These are phyloP conservation scores for Erythrocebus patas DNA, from an alignment of 2,113 vertebrate species.

Conservation along the genomic window DNA sequence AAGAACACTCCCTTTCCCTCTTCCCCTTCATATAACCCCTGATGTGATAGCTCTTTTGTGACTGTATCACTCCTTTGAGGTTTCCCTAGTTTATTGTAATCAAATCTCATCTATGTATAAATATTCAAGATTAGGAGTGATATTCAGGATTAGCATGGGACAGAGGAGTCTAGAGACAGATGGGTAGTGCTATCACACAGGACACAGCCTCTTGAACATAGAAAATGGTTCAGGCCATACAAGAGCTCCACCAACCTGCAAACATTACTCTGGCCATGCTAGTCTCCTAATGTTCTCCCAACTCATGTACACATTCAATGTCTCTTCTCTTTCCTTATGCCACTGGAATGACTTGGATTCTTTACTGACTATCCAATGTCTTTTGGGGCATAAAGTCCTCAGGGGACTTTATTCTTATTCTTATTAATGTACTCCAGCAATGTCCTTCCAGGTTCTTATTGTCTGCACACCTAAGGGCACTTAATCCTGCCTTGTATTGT, in stretches of 20 bases:
- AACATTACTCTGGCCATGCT: not conserved
- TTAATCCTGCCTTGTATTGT: not conserved
- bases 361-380: not conserved
- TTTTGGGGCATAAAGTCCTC: not conserved
- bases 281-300: not conserved
- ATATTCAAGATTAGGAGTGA: not conserved
- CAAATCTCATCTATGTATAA: not conserved
- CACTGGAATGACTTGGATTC: not conserved
- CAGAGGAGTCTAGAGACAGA: not conserved
- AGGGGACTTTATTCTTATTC: not conserved
- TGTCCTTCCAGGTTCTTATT: not conserved
- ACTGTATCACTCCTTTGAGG: not conserved
- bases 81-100: conserved; percentile 26
- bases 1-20: not conserved
- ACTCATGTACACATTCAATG: not conserved
- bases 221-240: not conserved
- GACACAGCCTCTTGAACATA: not conserved
- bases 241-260: not conserved
- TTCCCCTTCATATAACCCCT: not conserved
- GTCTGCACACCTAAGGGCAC: not conserved
- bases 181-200: not conserved
- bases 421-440: not conserved
- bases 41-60: not conserved
- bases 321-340: not conserved
- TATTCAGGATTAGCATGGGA: not conserved